A percentile compares a stretch with the other conserved stretches of the same genome.
phyloP scores from a whole-genome alignment of 2,113 vertebrate species.

The Urocolius indicus region DNA sequence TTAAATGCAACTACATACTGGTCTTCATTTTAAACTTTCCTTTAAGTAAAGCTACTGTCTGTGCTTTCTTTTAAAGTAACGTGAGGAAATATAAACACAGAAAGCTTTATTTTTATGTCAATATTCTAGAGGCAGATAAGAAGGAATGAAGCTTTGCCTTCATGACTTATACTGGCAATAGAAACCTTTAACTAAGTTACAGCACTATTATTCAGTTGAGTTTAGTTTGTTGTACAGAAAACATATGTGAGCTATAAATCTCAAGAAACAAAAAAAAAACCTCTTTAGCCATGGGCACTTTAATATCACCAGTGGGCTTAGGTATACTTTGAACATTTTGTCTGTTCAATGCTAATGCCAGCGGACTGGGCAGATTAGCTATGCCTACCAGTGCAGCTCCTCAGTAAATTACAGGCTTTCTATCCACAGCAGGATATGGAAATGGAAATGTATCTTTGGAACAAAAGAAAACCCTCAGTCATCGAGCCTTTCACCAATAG shows the following conservation, averaged over 20 bases:
- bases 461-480: background rate
- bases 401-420: background rate
- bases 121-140: background rate
- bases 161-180: slow-evolving; percentile 4
- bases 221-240: slow-evolving; percentile 21
- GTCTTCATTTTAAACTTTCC: background rate
- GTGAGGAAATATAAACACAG: background rate
- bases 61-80: background rate
- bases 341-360: slow-evolving; percentile 2
- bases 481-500: background rate
- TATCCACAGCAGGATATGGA: background rate
- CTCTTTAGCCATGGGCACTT: background rate
- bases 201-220: background rate
- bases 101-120: background rate
- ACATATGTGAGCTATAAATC: slow-evolving; percentile 33
- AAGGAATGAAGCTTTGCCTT: background rate
- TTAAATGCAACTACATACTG: background rate
- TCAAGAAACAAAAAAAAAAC: slow-evolving; percentile 37
- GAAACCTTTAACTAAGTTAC: slow-evolving; percentile 34
- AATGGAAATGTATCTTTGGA: slow-evolving; percentile 9
- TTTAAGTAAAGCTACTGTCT: background rate
- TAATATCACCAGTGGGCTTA: background rate
- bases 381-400: background rate
- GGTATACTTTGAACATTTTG: slow-evolving; percentile 9
- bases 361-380: slow-evolving; percentile 27